Evolutionary conservation across 2,888 invertebrate genomes (phyloP).

Genomic region (Amiota mariae): DNA sequence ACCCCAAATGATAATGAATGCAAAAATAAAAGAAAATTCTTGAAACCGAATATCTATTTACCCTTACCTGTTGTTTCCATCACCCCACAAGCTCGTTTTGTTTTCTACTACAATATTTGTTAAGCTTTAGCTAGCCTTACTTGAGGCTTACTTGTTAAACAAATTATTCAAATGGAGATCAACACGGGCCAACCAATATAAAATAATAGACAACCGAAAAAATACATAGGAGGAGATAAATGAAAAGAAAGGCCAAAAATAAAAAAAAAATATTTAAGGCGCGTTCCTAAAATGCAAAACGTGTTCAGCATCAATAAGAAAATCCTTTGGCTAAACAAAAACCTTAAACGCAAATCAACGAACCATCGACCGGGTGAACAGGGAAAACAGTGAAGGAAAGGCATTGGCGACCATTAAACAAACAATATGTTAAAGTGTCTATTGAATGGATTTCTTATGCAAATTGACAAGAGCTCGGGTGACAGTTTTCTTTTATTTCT

Average conservation of each 20-base stretch:
- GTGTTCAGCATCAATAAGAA: conserved; percentile 60
- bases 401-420: conserved; percentile 38
- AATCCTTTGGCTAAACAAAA: conserved; percentile 51
- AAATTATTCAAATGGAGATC: conserved; percentile 28
- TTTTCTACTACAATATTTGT: not conserved
- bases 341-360: conserved; percentile 22
- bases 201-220: not conserved
- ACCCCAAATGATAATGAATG: too few species aligned
- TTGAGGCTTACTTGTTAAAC: conserved; percentile 22
- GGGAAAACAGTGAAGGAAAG: not conserved
- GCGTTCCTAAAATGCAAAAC: conserved; percentile 49
- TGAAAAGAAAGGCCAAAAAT: not conserved
- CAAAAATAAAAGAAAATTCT: too few species aligned
- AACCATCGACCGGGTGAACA: not conserved
- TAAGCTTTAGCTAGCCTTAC: not conserved
- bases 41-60: too few species aligned
- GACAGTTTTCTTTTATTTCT: conserved; percentile 2
- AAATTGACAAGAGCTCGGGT: conserved; percentile 45
- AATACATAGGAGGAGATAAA: not conserved
- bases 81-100: not conserved
- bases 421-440: conserved; percentile 41
- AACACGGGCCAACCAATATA: not conserved
- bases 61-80: conserved; percentile 2
- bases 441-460: conserved; percentile 59
- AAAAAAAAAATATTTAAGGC: conserved; percentile 13